phyloP scores from a whole-genome alignment of 2,113 vertebrate species.

The Setophaga coronata region DNA sequence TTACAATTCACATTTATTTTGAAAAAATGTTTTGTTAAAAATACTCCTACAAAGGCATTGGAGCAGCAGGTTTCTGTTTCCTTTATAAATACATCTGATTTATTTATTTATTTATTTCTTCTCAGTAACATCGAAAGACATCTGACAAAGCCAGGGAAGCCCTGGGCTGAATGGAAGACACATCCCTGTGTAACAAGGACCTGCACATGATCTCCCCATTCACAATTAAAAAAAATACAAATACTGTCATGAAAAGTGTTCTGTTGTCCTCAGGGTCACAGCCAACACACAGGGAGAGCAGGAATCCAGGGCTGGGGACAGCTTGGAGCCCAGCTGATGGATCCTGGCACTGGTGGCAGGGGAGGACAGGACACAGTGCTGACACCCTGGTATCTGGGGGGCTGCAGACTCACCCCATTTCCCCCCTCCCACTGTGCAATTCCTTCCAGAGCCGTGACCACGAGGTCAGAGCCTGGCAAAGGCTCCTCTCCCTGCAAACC shows the following conservation, averaged over 20 bases:
- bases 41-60: conserved; percentile 80
- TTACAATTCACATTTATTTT: conserved; percentile 83
- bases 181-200: conserved; percentile 46
- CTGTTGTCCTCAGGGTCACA: neutral
- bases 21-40: conserved; percentile 76
- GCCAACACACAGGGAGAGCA: neutral
- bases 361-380: neutral
- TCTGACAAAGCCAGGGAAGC: conserved; percentile 37
- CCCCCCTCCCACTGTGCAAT: neutral
- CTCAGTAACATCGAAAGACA: conserved; percentile 57
- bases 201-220: conserved; percentile 22
- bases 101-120: conserved; percentile 53
- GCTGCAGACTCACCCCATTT: neutral
- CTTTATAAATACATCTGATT: conserved; percentile 70
- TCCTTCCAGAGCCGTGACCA: neutral
- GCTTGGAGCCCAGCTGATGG: neutral
- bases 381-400: neutral
- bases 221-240: conserved; percentile 52
- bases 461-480: neutral
- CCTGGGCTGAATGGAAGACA: conserved; percentile 59
- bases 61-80: conserved; percentile 67
- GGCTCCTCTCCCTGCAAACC: neutral
- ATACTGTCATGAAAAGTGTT: conserved; percentile 40
- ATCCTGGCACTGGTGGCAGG: neutral
- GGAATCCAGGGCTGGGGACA: neutral